Evolutionary conservation across 2,888 invertebrate genomes (phyloP).

Genomic region (Liposcelis brunnea): DNA sequence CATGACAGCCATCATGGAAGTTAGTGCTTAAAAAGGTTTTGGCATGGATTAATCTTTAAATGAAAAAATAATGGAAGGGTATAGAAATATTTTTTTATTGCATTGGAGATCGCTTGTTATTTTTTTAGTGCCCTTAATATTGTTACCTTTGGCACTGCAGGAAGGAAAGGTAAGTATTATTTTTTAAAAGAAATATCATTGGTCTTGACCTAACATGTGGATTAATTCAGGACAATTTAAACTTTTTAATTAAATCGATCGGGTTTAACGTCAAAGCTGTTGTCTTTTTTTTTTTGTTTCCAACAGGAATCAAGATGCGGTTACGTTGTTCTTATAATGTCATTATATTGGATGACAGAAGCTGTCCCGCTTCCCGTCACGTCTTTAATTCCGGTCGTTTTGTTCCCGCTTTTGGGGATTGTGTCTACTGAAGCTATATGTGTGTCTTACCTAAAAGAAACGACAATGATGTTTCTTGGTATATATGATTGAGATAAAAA

Average conservation of each 20-base stretch:
- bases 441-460: slow-evolving; percentile 19
- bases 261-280: not conserved
- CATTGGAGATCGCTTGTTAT: not conserved
- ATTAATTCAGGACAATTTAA: no score
- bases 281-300: not conserved
- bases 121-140: not conserved
- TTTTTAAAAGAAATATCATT: no score
- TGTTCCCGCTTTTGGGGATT: slow-evolving; percentile 70
- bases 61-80: not conserved
- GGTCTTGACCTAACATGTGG: no score
- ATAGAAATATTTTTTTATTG: not conserved
- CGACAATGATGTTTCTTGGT: slow-evolving; percentile 22
- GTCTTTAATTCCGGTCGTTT: slow-evolving; percentile 63
- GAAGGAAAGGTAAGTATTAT: not conserved
- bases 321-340: slow-evolving; percentile 67
- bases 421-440: slow-evolving; percentile 31
- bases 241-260: no score
- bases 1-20: no score
- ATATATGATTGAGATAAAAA: slow-evolving; percentile 26
- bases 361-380: slow-evolving; percentile 66
- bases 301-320: slow-evolving; percentile 51
- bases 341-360: slow-evolving; percentile 69
- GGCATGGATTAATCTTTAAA: no score
- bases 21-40: no score
- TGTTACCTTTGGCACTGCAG: not conserved